Base-by-base conservation (phyloP, 2,888 invertebrate species). In the Allophyes oxyacanthae region DNA sequence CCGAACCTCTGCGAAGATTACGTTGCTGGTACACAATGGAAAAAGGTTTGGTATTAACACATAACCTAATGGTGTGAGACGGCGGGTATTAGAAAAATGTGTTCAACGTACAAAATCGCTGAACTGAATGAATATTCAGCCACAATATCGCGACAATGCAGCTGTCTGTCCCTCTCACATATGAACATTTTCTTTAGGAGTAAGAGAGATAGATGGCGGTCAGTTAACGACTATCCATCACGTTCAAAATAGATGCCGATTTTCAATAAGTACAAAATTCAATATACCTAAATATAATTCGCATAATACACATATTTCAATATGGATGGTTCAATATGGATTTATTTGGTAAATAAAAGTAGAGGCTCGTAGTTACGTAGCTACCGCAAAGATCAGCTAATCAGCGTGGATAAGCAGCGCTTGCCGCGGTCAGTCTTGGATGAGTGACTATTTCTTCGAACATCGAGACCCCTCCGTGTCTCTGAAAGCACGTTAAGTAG, bases 11-110 rank as follows among this genome's bases (percentile, higher is more conserved):
- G 45, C 59, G 41, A 37, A 64, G 69, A 62, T 70, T 64, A 64
- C 67, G 30, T 57, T 70, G 57, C 43, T 30, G 45, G 25, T 61
- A 52, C 64, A 75, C 75, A 75, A 75, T 70, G 61, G 61, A 57
- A 73, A 67, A 75, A 75, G 77, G 75, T 67, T 20, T 65, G 65
- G 73, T 79, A 81, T 81, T 82, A 83, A 73, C 76, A 73, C 79
- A 77, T 78, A 79, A 79, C 82, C 73, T 84, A 85, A 85, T 84
- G 84, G 84, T 71, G 78, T 71, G 80, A 73, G 73, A 67, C 69
- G 66, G 34, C 50, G 73, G 67, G 78, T 79, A 74, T 82, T 81
- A 83, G 78, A 80, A 82, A 84, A 83, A 84, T 83, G 78, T 83
- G 78, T 75, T 79, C 71, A 58, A 56, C 67, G 70, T 55, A 66